These are phyloP conservation scores for Chrysopa pallens DNA, from an alignment of 1,140 invertebrate species.

Conservation along the genomic window DNA sequence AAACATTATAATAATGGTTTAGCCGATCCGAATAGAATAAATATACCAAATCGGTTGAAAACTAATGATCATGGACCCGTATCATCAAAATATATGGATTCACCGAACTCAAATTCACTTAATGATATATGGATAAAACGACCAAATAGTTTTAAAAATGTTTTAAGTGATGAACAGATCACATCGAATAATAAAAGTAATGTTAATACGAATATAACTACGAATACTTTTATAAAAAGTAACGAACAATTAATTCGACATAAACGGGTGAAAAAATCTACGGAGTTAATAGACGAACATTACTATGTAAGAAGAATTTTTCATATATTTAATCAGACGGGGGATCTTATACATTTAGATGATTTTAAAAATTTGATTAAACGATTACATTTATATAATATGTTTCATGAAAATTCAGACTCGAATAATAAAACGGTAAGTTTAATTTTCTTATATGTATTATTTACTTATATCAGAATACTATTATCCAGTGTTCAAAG, in stretches of 20 bases:
- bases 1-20: constrained; percentile 7
- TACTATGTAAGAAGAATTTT: constrained; percentile 9
- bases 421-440: constrained; percentile 29
- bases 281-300: constrained; percentile 8
- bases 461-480: too few relatives aligned
- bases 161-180: constrained; percentile 26
- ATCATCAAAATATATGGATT: too few relatives aligned
- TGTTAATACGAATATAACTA: too few relatives aligned
- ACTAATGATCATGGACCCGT: too few relatives aligned
- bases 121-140: not conserved
- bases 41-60: not conserved
- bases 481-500: too few relatives aligned
- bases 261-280: constrained; percentile 12
- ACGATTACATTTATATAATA: constrained; percentile 30
- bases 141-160: not conserved
- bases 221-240: constrained; percentile 19
- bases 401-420: constrained; percentile 24
- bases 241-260: constrained; percentile 20
- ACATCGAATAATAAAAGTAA: constrained; percentile 15
- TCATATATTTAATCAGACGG: constrained; percentile 11
- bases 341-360: constrained; percentile 38
- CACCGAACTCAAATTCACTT: constrained; percentile 7
- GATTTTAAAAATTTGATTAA: constrained; percentile 46
- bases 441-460: constrained; percentile 4
- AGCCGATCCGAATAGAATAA: constrained; percentile 10